Conservation (phyloP, 2,113 vertebrate genomes). For the Pyrgilauda ruficollis region DNA sequence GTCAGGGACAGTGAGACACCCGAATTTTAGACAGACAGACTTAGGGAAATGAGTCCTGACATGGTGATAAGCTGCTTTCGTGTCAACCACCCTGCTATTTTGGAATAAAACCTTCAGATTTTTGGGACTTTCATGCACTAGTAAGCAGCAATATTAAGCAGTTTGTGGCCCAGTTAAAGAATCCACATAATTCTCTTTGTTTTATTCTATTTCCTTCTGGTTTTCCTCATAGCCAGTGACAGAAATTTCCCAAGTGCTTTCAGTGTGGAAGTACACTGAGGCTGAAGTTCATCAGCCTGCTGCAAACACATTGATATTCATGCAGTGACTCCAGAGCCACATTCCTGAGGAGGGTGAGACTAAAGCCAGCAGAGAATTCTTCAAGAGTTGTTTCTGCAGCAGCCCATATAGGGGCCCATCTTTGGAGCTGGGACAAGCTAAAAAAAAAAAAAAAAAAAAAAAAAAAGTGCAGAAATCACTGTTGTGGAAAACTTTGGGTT, state of each 20-base stretch:
- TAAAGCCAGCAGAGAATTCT: background rate
- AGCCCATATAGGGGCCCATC: background rate
- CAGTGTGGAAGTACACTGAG: background rate
- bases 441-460: background rate
- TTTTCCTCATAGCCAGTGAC: background rate
- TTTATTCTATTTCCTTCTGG: background rate
- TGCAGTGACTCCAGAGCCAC: background rate
- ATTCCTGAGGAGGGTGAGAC: background rate
- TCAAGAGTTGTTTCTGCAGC: background rate
- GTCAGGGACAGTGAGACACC: background rate
- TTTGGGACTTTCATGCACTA: background rate
- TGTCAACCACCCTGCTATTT: background rate
- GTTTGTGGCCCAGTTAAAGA: background rate
- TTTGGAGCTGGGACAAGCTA: background rate
- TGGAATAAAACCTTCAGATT: background rate
- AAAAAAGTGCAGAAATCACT: background rate
- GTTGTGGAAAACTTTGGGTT: background rate
- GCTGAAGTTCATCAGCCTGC: background rate
- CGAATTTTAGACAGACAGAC: background rate
- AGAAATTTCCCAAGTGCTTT: conserved; percentile 3
- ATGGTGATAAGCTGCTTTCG: background rate
- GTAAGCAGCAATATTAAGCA: background rate
- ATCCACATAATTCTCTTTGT: background rate
- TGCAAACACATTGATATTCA: background rate
- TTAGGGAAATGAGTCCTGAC: background rate